A percentile compares a stretch with the other conserved stretches of the same genome.
Conservation (phyloP, 2,888 invertebrate genomes). For the Drosophila differens region DNA sequence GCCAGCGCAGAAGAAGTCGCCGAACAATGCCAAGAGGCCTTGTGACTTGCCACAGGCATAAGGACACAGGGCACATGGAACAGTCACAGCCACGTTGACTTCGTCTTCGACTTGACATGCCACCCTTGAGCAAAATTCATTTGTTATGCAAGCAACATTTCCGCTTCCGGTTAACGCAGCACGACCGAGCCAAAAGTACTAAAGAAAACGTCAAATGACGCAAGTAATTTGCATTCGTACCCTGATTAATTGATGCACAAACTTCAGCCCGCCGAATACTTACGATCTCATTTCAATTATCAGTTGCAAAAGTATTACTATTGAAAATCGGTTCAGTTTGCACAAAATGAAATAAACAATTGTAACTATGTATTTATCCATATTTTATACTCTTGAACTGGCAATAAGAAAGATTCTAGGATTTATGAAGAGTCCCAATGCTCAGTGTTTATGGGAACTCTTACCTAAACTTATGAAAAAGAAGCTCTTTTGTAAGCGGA, state of each 20-base stretch:
- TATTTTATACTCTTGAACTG: neutral
- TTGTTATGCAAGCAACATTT: constrained; percentile 84
- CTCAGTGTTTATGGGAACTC: neutral
- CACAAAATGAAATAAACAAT: neutral
- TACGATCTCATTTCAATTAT: constrained; percentile 26
- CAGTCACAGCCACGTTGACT: constrained; percentile 22
- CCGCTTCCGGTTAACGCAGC: constrained; percentile 82
- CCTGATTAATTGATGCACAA: constrained; percentile 76
- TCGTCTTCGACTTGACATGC: constrained; percentile 34
- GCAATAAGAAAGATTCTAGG: neutral
- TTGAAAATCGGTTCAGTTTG: neutral
- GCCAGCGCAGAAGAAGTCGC: constrained; percentile 43
- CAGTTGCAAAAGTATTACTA: neutral
- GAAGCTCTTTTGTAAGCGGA: neutral
- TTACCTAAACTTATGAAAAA: neutral
- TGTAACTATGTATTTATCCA: fast-evolving
- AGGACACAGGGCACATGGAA: neutral
- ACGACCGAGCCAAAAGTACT: constrained; percentile 29
- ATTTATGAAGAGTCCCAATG: neutral
- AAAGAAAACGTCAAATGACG: constrained; percentile 65
- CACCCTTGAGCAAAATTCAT: constrained; percentile 74
- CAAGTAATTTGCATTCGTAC: constrained; percentile 78
- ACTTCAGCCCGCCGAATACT: constrained; percentile 19
- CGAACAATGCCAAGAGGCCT: constrained; percentile 69
- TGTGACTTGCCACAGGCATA: constrained; percentile 67